A percentile compares a stretch with the other conserved stretches of the same genome.
Conservation (phyloP, 2,113 vertebrate species). For the Alaudala cheleensis region DNA sequence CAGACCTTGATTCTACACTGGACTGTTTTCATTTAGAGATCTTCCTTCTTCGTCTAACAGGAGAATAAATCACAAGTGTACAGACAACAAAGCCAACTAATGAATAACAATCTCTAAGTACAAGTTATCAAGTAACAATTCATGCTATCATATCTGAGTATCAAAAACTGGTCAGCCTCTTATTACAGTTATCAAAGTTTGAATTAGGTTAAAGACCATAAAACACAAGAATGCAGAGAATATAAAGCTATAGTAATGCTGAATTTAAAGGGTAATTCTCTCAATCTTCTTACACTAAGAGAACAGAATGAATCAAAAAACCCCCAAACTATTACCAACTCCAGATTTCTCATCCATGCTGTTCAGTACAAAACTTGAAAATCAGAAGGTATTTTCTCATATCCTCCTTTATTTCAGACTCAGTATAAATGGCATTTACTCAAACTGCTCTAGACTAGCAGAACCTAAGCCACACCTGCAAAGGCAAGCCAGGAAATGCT, state of each 20-base stretch:
- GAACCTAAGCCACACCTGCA: background rate
- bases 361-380: background rate
- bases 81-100: background rate
- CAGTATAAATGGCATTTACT: background rate
- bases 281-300: background rate
- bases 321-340: fast-evolving
- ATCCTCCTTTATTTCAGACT: background rate
- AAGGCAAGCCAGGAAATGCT: background rate
- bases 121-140: background rate
- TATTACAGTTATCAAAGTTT: background rate
- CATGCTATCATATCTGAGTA: background rate
- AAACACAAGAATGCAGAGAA: background rate
- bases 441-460: background rate
- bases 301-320: background rate
- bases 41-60: background rate
- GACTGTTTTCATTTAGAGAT: background rate
- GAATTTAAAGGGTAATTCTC: background rate
- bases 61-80: background rate
- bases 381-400: background rate
- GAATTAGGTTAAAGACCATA: background rate
- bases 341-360: background rate
- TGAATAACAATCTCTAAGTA: background rate
- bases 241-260: background rate
- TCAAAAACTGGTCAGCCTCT: background rate
- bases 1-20: background rate